Percentiles rank a stretch among this genome's conserved stretches.
Evolutionary conservation across 2,797 vertebrate genomes (phyloP).

Genomic region (Notolepis coatsorum): DNA sequence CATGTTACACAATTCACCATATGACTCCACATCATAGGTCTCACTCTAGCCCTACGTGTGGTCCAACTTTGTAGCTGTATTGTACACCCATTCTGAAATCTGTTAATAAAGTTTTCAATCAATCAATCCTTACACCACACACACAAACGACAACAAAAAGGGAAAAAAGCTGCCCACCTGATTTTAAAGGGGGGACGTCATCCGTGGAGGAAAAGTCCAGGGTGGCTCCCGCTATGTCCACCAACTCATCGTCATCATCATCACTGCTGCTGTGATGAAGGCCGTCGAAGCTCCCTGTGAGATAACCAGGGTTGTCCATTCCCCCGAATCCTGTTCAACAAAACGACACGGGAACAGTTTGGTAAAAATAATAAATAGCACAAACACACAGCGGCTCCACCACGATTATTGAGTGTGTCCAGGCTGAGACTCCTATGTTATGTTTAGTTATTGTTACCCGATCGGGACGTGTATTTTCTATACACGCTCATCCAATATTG

Average conservation of each 20-base stretch:
- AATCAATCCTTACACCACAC: no score
- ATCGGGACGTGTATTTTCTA: background rate
- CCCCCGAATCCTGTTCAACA: background rate
- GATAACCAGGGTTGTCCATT: constrained; percentile 87
- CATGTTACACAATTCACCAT: no score
- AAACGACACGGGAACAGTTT: background rate
- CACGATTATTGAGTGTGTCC: background rate
- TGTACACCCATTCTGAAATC: no score
- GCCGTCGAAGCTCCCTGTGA: constrained; percentile 83
- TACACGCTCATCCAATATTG: background rate
- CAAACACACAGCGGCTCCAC: background rate
- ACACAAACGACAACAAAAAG: no score
- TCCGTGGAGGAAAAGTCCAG: constrained; percentile 87
- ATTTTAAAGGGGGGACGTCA: constrained; percentile 86
- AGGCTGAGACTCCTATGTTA: no score
- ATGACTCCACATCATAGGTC: no score
- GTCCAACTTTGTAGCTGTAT: no score
- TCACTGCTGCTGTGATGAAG: constrained; percentile 76
- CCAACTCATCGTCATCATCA: constrained; percentile 93
- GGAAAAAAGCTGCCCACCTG: constrained; percentile 82
- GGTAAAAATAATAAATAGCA: background rate
- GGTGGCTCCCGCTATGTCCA: constrained; percentile 89
- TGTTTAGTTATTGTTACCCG: constrained; percentile 22
- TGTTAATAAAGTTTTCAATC: no score
- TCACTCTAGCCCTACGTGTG: no score